phyloP scores from a whole-genome alignment of 2,888 invertebrate genomes.

The Coenonympha arcania region DNA sequence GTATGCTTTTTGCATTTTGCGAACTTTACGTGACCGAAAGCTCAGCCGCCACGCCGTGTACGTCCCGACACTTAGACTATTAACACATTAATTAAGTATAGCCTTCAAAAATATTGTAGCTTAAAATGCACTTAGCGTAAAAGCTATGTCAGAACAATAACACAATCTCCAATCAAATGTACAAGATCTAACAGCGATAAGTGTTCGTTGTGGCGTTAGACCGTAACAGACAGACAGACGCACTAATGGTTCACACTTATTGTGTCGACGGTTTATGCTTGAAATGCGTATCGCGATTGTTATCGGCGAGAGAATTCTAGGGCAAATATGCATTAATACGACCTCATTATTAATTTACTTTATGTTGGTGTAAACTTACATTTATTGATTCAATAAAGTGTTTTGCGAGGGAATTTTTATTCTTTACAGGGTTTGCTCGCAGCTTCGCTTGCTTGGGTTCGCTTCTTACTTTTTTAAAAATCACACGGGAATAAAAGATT shows the following conservation, averaged over 20 bases:
- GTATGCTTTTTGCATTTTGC: too few relatives aligned
- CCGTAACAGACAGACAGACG: not conserved
- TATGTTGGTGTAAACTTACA: too few relatives aligned
- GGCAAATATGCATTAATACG: not conserved
- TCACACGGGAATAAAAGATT: too few relatives aligned
- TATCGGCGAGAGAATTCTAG: not conserved
- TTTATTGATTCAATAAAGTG: too few relatives aligned
- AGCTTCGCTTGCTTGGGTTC: too few relatives aligned
- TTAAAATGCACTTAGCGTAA: constrained; percentile 7
- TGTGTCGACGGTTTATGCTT: constrained; percentile 8
- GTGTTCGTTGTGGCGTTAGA: constrained; percentile 4
- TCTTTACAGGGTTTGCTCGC: too few relatives aligned
- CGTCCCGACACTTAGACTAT: not conserved
- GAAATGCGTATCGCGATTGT: constrained; percentile 1
- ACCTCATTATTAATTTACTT: too few relatives aligned
- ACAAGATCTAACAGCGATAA: constrained; percentile 10
- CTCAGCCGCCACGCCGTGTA: too few relatives aligned
- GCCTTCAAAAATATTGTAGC: not conserved
- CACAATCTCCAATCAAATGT: constrained; percentile 1
- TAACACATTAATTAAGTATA: not conserved
- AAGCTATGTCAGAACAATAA: constrained; percentile 8
- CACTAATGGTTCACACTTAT: constrained; percentile 7
- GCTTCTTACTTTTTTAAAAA: too few relatives aligned
- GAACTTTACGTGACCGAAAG: too few relatives aligned
- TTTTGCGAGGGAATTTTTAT: too few relatives aligned